Base-by-base conservation (phyloP, 2,888 invertebrate genomes). In the Calliopum simillimum region DNA sequence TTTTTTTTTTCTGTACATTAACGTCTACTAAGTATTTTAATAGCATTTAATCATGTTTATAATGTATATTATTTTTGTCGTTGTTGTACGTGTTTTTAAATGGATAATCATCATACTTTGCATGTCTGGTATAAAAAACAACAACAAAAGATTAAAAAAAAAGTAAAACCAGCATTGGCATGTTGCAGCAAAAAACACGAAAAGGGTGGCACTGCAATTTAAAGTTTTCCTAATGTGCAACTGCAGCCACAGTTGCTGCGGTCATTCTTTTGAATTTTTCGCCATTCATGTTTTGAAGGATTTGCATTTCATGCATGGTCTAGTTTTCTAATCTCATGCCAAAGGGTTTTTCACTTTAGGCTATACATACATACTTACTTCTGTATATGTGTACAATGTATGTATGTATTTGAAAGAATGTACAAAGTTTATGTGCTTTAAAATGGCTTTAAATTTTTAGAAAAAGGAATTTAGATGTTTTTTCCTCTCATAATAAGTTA, bases 391-490 rank as follows among this genome's bases (percentile, higher is more conserved):
- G n/a, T n/a, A n/a, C n/a, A n/a, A n/a, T n/a, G n/a, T 4, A 53
- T 16, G 53, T 55, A 55, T 14, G 13, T 21, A 11, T 5, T 5
- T 55, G 55, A 6, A 55, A 25, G 21, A 8, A 25, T 21, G 44
- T 53, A 62, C 21, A 53, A 67, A 64, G 58, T 12, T 12, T 59
- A 47, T 11, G 58, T 69, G 21, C 59, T 44, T 64, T 58, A 62
- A 55, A 33, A 33, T 33, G 33, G 33, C 6, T 33, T 2, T 33
- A 33, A 8, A 2, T 33, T 33, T 5, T 33, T 33, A 8, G 1
- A 8, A 33, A 1, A 33, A 8, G 70, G 70, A 72, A 67, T 72
- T 70, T 73, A 70, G 0, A 33, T 25, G 5, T 25, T 25, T 25
- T 25, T 25, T n/a, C n/a, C n/a, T n/a, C n/a, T n/a, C n/a, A n/a